Base-by-base conservation (phyloP, 2,113 vertebrate genomes). In the Neoarius graeffei region DNA sequence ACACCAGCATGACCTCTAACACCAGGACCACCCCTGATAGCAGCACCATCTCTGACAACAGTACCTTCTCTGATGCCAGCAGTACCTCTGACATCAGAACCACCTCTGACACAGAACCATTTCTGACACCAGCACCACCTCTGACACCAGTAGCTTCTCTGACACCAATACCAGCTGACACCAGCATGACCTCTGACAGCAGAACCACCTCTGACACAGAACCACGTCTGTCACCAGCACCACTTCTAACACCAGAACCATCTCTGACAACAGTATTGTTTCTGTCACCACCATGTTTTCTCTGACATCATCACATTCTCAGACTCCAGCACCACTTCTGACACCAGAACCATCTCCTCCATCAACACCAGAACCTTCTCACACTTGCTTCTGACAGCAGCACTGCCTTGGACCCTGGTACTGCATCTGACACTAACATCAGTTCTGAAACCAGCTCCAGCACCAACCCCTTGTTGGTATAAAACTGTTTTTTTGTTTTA, bases 251-350 rank as follows among this genome's bases (percentile, higher is more conserved):
- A 73, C 35, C 35, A 48, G 17, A 2, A 10, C 9, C 11, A 14
- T 1, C 17, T 42, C 1, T 13, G 3, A n/a, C 4, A 25, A 20
- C 11, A 52, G 13, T 8, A 48, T 2, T 1, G 2, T 3, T 4
- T 25, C 4, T 1, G 8, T 3, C 19, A 50, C 20, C 10, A 13
- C 8, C 67, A 71, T n/a, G 10, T 27, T 25, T 27, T 25, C 10
- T 80, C 77, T 80, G 50, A 30, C 5, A n/a, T 25, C 77, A 80
- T 27, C 52, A 79, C 7, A 23, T 14, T 3, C 74, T 50, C 74
- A 7, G 23, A 0, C n/a, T 52, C 23, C 74, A 77, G 48, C 19
- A 50, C 35, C 74, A 25, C 3, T 48, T 23, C 42, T 9, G 17
- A 64, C 60, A 64, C 25, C 25, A 11, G 1, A 25, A 67, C 64